Percentiles rank a stretch among this genome's conserved stretches.
Conservation (phyloP, 2,797 vertebrate genomes). For the Cephalopachus bancanus region DNA sequence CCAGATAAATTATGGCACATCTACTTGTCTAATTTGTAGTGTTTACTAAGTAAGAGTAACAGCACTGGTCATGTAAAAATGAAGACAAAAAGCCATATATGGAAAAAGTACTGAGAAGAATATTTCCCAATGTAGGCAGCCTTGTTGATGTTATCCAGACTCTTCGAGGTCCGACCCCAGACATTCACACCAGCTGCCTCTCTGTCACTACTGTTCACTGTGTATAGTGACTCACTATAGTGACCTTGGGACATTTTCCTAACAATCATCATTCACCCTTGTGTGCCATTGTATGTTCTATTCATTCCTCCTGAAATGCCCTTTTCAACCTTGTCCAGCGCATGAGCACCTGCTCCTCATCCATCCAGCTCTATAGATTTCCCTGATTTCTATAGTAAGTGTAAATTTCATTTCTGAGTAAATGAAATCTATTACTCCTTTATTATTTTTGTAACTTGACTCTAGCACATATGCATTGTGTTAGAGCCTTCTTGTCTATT, state of each 20-base stretch:
- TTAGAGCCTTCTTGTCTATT: not conserved
- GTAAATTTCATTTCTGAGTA: not conserved
- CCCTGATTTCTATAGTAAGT: not conserved
- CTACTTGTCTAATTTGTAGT: not conserved
- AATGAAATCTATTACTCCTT: not conserved
- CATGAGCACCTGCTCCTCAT: not conserved
- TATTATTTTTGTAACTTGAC: not conserved
- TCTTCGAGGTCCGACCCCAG: not conserved
- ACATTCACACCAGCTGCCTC: not conserved
- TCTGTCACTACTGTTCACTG: not conserved
- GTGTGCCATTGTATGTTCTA: not conserved
- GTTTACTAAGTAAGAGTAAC: slow-evolving; percentile 40
- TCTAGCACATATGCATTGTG: not conserved
- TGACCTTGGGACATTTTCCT: slow-evolving; percentile 11
- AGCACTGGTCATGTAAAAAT: not conserved
- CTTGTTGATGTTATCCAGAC: not conserved
- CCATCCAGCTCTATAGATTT: not conserved
- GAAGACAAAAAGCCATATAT: not conserved
- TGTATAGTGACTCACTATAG: not conserved
- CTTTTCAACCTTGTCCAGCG: not conserved
- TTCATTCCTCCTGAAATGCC: not conserved
- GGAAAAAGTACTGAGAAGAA: not conserved
- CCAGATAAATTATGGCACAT: not conserved
- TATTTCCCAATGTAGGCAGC: not conserved
- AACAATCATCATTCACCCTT: not conserved